Evolutionary conservation across 2,888 invertebrate species (phyloP).

Genomic region (Athetis lepigone): DNA sequence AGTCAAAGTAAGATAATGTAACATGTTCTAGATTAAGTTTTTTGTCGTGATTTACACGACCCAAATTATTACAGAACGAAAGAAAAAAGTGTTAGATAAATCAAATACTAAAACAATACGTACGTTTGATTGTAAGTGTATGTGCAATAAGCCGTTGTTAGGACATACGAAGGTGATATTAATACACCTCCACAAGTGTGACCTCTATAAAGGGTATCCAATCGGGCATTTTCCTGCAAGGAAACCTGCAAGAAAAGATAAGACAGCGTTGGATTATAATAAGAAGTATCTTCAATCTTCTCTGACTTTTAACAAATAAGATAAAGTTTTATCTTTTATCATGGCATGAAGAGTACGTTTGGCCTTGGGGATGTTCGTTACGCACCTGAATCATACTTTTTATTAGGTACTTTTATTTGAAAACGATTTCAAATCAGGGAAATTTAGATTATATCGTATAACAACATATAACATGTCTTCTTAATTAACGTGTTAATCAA

Average conservation of each 20-base stretch:
- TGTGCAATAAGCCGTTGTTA: constrained; percentile 68
- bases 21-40: too few relatives aligned
- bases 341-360: not conserved
- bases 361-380: not conserved
- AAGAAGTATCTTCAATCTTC: not conserved
- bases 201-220: constrained; percentile 40
- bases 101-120: constrained; percentile 24
- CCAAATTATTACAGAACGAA: too few relatives aligned
- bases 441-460: too few relatives aligned
- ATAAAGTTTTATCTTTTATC: constrained; percentile 1
- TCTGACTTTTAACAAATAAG: not conserved
- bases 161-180: constrained; percentile 62
- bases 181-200: constrained; percentile 70
- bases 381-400: too few relatives aligned
- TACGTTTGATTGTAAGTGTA: constrained; percentile 31
- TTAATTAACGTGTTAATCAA: too few relatives aligned
- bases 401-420: too few relatives aligned
- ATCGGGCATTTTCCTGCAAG: constrained; percentile 51
- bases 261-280: not conserved
- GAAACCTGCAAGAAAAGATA: constrained; percentile 58
- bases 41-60: too few relatives aligned
- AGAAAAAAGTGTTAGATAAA: too few relatives aligned
- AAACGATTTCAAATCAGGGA: too few relatives aligned
- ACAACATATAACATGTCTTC: too few relatives aligned
- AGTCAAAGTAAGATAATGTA: too few relatives aligned